Evolutionary conservation across 2,888 invertebrate species (phyloP).

Genomic region (Horisme vitalbata): DNA sequence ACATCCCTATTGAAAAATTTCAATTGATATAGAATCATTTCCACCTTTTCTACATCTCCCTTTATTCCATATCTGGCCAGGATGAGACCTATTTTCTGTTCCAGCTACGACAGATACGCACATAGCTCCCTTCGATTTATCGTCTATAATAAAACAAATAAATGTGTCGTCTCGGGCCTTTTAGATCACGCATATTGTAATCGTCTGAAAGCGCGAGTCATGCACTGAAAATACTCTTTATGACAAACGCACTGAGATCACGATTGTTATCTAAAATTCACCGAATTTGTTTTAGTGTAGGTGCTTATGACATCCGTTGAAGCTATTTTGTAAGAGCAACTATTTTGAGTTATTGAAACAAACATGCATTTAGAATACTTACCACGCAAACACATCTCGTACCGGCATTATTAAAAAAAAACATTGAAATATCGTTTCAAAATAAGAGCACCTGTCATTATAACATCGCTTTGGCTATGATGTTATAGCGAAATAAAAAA

Average conservation of each 20-base stretch:
- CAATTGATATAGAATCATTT: no score
- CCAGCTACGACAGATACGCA: background rate
- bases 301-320: conserved; percentile 3
- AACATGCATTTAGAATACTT: no score
- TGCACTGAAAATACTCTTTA: conserved; percentile 20
- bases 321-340: no score
- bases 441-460: background rate
- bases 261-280: conserved; percentile 19
- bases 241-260: conserved; percentile 24
- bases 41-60: no score
- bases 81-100: background rate
- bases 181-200: conserved; percentile 12
- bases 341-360: no score
- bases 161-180: conserved; percentile 13
- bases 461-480: no score
- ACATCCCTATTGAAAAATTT: conserved; percentile 85
- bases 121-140: conserved; percentile 11
- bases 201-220: conserved; percentile 21
- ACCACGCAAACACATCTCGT: no score
- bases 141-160: conserved; percentile 14
- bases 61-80: no score
- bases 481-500: no score
- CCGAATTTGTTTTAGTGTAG: conserved; percentile 16
- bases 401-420: no score
- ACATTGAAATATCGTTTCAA: no score